Percentiles rank a stretch among this genome's conserved stretches.
phyloP scores from a whole-genome alignment of 2,797 vertebrate species.

The Acanthurus tractus region DNA sequence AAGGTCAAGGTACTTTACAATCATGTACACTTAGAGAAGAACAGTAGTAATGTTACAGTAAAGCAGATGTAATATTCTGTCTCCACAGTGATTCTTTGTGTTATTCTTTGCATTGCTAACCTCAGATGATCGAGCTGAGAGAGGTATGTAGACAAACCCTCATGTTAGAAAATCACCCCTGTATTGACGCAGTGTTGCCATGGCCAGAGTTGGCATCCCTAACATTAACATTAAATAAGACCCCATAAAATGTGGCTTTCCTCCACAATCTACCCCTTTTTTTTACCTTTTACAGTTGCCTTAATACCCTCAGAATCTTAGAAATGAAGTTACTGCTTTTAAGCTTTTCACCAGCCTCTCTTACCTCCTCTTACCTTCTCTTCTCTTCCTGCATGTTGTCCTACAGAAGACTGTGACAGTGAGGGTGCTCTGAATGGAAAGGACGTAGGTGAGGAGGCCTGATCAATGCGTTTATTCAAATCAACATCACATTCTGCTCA shows the following conservation, averaged over 20 bases:
- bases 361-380: constrained; percentile 53
- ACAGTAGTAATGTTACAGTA: not conserved
- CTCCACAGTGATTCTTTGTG: constrained; percentile 66
- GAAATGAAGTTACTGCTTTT: not conserved
- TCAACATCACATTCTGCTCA: constrained; percentile 44
- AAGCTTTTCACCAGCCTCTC: constrained; percentile 8
- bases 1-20: not conserved
- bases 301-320: not conserved
- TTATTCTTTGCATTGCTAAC: constrained; percentile 89
- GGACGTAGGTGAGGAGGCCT: constrained; percentile 89
- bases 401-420: constrained; percentile 92
- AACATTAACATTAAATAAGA: not conserved
- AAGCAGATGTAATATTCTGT: constrained; percentile 27
- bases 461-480: not conserved
- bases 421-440: constrained; percentile 90
- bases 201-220: constrained; percentile 4
- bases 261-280: not conserved
- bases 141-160: constrained; percentile 87
- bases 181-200: constrained; percentile 4
- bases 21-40: not conserved
- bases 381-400: constrained; percentile 63
- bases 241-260: not conserved
- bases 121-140: constrained; percentile 91
- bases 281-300: constrained; percentile 6
- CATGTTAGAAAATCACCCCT: constrained; percentile 26